Percentiles rank a stretch among this genome's conserved stretches.
These are phyloP conservation scores for Gulo gulo DNA, from an alignment of 2,113 vertebrate genomes.

Conservation along the genomic window DNA sequence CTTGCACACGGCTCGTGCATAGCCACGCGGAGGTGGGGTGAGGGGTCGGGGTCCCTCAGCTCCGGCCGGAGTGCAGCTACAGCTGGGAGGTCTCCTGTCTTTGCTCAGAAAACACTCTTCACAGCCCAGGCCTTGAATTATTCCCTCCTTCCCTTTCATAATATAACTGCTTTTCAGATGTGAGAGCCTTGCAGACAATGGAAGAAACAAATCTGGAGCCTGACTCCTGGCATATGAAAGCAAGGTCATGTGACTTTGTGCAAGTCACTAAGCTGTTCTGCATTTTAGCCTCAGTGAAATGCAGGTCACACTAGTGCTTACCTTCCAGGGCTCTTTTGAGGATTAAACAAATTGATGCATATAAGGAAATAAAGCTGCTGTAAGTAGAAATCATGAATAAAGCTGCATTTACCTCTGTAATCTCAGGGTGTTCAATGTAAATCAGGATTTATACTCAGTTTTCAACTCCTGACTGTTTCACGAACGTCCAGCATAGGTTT, in stretches of 20 bases:
- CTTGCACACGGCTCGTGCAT: slow-evolving; percentile 13
- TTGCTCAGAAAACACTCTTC: neutral
- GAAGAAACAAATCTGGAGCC: neutral
- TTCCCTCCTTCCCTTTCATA: neutral
- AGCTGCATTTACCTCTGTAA: neutral
- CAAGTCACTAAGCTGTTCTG: neutral
- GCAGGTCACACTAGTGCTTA: neutral
- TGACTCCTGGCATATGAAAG: neutral
- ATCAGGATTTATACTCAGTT: neutral
- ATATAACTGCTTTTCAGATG: neutral
- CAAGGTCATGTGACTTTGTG: neutral
- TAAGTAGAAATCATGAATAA: neutral
- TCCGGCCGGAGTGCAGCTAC: neutral
- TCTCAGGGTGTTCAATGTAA: neutral
- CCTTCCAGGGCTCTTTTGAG: neutral
- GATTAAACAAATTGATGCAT: neutral
- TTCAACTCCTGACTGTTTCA: neutral
- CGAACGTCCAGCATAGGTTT: neutral
- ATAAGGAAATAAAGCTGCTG: neutral
- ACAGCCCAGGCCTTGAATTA: neutral
- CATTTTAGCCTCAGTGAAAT: neutral
- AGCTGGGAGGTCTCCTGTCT: neutral
- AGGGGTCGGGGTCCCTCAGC: neutral
- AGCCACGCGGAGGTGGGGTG: neutral
- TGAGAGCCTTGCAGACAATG: neutral